Conservation (phyloP, 2,888 invertebrate species). For the Merodon equestris region DNA sequence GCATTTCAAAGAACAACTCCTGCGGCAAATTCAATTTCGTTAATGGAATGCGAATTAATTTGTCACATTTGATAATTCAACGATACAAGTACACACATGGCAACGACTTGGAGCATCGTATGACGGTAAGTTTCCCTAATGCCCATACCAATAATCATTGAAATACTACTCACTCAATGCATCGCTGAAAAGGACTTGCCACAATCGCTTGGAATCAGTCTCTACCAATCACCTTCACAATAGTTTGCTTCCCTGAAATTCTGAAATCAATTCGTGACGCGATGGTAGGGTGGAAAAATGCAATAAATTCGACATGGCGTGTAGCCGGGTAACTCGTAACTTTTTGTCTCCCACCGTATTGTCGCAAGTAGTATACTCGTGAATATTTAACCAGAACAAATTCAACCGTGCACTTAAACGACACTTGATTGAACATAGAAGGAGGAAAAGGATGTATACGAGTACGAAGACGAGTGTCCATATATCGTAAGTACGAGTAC, state of each 20-base stretch:
- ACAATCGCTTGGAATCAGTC: conserved; percentile 51
- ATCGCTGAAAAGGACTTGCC: conserved; percentile 38
- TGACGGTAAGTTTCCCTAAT: conserved; percentile 1
- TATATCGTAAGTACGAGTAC: conserved; percentile 21
- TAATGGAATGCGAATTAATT: conserved; percentile 68
- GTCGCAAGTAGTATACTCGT: conserved; percentile 65
- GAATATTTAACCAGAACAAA: conserved; percentile 68
- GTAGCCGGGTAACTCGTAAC: conserved; percentile 66
- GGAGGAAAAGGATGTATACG: conserved; percentile 50
- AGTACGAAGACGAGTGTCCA: background rate
- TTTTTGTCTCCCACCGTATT: conserved; percentile 64
- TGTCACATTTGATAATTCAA: conserved; percentile 62
- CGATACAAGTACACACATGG: conserved; percentile 2
- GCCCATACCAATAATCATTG: conserved; percentile 49
- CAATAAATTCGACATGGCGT: conserved; percentile 66
- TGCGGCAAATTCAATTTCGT: conserved; percentile 60
- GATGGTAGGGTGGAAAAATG: conserved; percentile 37
- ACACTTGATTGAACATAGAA: conserved; percentile 66
- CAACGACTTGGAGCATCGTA: conserved; percentile 8
- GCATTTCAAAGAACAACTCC: conserved; percentile 44
- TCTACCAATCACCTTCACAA: conserved; percentile 44
- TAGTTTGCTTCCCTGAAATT: conserved; percentile 50
- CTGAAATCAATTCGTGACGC: conserved; percentile 54
- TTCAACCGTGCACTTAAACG: conserved; percentile 69
- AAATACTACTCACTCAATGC: conserved; percentile 50